These are phyloP conservation scores for Cercopithecus mona DNA, from an alignment of 2,113 vertebrate species.

Conservation along the genomic window DNA sequence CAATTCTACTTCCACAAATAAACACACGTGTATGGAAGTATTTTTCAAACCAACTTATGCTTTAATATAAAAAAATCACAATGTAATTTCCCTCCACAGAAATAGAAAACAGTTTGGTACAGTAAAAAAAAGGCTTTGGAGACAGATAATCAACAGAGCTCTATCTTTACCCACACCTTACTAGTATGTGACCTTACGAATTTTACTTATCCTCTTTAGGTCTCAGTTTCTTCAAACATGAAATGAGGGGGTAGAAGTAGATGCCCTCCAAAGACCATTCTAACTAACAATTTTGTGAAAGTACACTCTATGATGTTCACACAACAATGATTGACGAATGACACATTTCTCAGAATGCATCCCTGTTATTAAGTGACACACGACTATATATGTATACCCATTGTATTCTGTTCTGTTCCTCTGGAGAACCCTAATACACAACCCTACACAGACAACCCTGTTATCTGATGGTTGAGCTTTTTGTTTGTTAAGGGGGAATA, in stretches of 20 bases:
- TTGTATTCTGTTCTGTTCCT: not conserved
- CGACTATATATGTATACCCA: not conserved
- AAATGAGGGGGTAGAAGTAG: not conserved
- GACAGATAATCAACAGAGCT: not conserved
- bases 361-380: not conserved
- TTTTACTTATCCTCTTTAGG: not conserved
- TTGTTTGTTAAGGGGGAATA: not conserved
- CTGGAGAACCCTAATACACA: not conserved
- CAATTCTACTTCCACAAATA: not conserved
- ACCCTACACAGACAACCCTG: not conserved
- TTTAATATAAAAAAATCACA: not conserved
- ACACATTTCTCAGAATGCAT: not conserved
- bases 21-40: not conserved
- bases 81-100: not conserved
- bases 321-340: not conserved
- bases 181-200: not conserved
- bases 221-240: not conserved
- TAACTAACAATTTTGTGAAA: not conserved
- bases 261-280: not conserved
- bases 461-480: not conserved
- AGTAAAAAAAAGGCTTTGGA: not conserved
- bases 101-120: not conserved
- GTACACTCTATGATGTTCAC: not conserved
- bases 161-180: not conserved
- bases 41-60: not conserved